Percentiles rank a stretch among this genome's conserved stretches.
Conservation (phyloP, 2,797 vertebrate species). For the Pristis pectinata region DNA sequence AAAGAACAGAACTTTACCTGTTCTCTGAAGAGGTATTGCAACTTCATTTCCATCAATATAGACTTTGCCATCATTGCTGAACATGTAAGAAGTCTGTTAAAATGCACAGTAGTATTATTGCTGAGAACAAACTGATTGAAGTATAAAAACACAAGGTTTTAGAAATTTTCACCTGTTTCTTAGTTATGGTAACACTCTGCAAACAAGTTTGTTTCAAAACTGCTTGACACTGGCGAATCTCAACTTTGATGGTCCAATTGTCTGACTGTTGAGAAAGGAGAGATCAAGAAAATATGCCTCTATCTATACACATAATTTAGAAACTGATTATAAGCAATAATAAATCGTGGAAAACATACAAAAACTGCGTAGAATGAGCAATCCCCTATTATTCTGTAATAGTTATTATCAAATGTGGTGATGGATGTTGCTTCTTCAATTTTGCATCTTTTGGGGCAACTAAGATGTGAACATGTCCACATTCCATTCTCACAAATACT, state of each 20-base stretch:
- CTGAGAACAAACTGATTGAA: background rate
- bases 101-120: background rate
- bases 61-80: background rate
- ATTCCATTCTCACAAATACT: background rate
- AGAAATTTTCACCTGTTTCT: background rate
- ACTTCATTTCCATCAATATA: background rate
- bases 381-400: background rate
- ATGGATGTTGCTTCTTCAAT: background rate
- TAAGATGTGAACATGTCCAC: background rate
- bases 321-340: background rate
- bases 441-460: background rate
- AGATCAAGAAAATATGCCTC: background rate
- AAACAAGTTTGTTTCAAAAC: background rate
- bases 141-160: background rate
- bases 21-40: background rate
- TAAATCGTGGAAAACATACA: background rate
- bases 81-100: background rate
- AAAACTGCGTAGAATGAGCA: constrained; percentile 3
- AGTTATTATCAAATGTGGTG: constrained; percentile 12
- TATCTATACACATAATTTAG: background rate
- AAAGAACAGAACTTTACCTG: constrained; percentile 13
- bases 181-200: background rate
- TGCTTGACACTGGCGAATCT: background rate
- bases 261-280: background rate
- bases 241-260: constrained; percentile 16